Percentiles rank a stretch among this genome's conserved stretches.
These are phyloP conservation scores for Nautilus pompilius DNA, from an alignment of 1,140 invertebrate genomes.

Conservation along the genomic window DNA sequence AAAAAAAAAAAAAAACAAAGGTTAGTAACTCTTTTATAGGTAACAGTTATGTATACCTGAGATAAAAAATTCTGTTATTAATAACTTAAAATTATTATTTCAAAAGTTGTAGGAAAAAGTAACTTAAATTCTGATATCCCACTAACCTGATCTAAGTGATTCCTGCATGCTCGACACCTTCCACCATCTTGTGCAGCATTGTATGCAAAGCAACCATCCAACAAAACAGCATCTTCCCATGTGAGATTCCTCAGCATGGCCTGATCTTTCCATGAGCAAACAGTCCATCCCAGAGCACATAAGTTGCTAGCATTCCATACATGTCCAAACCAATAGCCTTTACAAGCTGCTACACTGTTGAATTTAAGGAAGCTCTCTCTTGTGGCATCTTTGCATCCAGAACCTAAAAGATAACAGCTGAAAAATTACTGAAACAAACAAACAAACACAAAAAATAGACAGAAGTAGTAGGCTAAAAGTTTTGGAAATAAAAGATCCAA, in stretches of 20 bases:
- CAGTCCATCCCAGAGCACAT: conserved; percentile 45
- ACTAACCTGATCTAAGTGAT: conserved; percentile 32
- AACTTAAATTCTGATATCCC: no score
- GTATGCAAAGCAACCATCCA: conserved; percentile 45
- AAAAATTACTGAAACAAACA: no score
- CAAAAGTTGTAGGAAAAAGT: no score
- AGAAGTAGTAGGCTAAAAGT: no score
- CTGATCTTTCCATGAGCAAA: conserved; percentile 41
- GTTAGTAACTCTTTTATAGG: no score
- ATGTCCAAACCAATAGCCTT: conserved; percentile 44
- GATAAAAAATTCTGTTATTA: no score
- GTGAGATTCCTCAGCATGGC: conserved; percentile 31
- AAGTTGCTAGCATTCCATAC: conserved; percentile 34
- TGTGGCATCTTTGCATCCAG: conserved; percentile 34
- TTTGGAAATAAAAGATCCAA: no score
- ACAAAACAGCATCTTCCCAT: conserved; percentile 40
- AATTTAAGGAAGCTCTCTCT: conserved; percentile 19
- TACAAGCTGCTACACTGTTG: conserved; percentile 32
- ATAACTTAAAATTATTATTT: no score
- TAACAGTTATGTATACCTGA: no score
- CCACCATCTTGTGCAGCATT: conserved; percentile 51
- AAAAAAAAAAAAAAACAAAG: no score
- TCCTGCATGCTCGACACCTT: conserved; percentile 37
- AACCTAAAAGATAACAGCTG: no score
- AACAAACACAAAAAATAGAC: no score